phyloP scores from a whole-genome alignment of 2,113 vertebrate genomes.

The Chauna torquata region DNA sequence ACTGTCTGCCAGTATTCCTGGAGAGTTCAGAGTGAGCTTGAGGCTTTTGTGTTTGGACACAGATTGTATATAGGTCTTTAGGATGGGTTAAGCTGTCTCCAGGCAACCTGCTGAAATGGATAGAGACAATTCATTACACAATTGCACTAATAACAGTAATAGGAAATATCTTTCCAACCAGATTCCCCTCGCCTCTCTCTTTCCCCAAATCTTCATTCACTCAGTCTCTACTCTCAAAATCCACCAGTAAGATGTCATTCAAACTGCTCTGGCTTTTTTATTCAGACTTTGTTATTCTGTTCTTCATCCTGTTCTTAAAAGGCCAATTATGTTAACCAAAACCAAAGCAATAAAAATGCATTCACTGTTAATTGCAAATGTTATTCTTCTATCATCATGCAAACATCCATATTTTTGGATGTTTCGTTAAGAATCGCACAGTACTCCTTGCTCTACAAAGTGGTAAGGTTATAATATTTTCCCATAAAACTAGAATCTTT shows the following conservation, averaged over 20 bases:
- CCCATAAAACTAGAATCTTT: not conserved
- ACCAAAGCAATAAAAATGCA: not conserved
- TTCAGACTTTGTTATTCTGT: not conserved
- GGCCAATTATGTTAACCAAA: not conserved
- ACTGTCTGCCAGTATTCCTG: conserved; percentile 34
- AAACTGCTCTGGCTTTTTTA: not conserved
- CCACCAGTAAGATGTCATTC: not conserved
- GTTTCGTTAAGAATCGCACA: not conserved
- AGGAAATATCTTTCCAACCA: not conserved
- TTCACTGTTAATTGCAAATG: not conserved
- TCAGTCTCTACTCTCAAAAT: not conserved
- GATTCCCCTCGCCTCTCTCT: not conserved
- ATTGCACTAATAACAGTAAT: not conserved
- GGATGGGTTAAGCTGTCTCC: not conserved
- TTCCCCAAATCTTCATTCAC: not conserved
- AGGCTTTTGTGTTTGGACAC: not conserved
- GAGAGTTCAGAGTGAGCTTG: not conserved
- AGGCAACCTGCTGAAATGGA: not conserved
- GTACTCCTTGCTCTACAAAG: not conserved
- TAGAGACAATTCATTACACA: not conserved
- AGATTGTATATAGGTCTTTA: not conserved
- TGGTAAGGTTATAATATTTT: not conserved
- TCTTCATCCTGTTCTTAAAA: not conserved
- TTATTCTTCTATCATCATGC: not conserved
- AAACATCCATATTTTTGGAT: not conserved